Conservation (phyloP, 2,888 invertebrate species). For the Drosophila flavopinicola region DNA sequence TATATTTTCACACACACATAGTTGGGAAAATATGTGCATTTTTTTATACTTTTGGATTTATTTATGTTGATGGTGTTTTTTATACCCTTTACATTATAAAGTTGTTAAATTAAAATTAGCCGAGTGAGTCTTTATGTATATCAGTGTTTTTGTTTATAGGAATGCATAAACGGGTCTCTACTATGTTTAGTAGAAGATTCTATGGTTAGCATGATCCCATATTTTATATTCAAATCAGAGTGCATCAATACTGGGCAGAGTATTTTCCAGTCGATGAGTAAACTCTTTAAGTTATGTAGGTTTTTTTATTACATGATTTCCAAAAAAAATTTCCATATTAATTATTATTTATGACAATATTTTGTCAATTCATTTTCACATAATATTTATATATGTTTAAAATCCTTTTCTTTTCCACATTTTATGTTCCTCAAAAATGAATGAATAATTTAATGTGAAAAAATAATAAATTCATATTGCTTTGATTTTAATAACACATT, state of each 20-base stretch:
- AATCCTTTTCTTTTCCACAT: constrained; percentile 33
- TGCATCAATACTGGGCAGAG: too few relatives aligned
- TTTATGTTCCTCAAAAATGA: constrained; percentile 42
- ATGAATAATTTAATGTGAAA: constrained; percentile 51
- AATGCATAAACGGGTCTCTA: too few relatives aligned
- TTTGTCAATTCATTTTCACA: constrained; percentile 59
- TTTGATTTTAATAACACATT: constrained; percentile 12
- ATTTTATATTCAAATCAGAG: too few relatives aligned
- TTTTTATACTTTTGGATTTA: not conserved
- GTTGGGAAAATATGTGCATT: constrained; percentile 29
- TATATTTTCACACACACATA: constrained; percentile 7
- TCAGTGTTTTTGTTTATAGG: too few relatives aligned
- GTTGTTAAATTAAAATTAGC: too few relatives aligned
- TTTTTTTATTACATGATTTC: constrained; percentile 29
- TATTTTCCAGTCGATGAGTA: constrained; percentile 1
- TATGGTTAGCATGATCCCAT: too few relatives aligned
- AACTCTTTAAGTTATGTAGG: constrained; percentile 20
- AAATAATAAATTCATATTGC: constrained; percentile 5
- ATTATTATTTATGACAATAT: constrained; percentile 76
- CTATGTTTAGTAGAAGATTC: too few relatives aligned
- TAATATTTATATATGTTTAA: constrained; percentile 41
- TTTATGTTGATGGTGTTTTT: too few relatives aligned
- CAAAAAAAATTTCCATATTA: constrained; percentile 46
- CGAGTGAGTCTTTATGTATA: too few relatives aligned
- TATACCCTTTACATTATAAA: too few relatives aligned